Base-by-base conservation (phyloP, 2,888 invertebrate species). In the Amphimallon solstitiale region DNA sequence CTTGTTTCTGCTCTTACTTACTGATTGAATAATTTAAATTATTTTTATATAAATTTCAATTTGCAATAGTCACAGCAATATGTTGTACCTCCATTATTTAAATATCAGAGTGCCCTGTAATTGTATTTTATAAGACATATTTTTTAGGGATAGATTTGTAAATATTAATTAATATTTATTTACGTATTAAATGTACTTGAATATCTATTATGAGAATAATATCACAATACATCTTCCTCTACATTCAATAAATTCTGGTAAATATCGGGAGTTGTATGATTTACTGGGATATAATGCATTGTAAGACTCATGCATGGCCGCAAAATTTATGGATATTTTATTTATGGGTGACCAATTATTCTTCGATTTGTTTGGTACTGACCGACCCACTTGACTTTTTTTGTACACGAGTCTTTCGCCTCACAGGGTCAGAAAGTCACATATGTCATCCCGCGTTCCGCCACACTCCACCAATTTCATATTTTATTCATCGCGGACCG, bases 401-500 rank as follows among this genome's bases (percentile, higher is more conserved):
- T 40, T 59, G 56, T 59, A 34, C 43, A 43, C n/a, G 29, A 43
- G 29, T 29, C 56, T 35, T 45, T 59, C 37, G 51, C 9, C 5
- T 29, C 9, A 29, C 54, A 69, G 66, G 73, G 71, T 72, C 68
- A 71, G 67, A 66, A 73, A 70, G 71, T 71, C 70, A 61, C 68
- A 54, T 71, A 69, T 70, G 68, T 71, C 73, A 71, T 71, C 73
- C 68, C 66, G 72, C 71, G 49, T 56, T 60, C 66, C 49, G 46
- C 37, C 62, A 35, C 62, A 56, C 14, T 43, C 62, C 19, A 23
- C 38, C 49, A 15, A 21, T 38, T 54, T 72, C 71, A 72, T 72
- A 72, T 72, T 72, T 72, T 71, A 72, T 72, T 72, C 71, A 72
- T 72, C 64, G 66, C 56, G 59, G 64, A 65, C 63, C 70, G 40